Conservation (phyloP, 1,140 invertebrate species). For the Eurosta solidaginis region DNA sequence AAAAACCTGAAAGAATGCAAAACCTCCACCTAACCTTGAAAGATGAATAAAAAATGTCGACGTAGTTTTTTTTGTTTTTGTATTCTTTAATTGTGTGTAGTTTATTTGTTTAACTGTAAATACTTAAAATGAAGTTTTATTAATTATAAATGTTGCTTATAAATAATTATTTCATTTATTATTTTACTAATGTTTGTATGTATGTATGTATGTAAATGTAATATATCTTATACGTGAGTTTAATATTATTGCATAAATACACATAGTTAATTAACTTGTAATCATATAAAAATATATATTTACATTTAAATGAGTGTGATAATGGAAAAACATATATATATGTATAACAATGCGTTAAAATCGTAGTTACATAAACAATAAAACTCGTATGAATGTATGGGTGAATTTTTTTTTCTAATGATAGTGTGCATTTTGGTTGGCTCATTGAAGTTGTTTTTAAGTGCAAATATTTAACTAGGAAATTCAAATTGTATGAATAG, state of each 20-base stretch:
- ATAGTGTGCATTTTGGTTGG: neutral
- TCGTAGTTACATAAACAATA: too few species aligned
- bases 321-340: conserved; percentile 3
- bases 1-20: neutral
- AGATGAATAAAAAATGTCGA: neutral
- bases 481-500: neutral
- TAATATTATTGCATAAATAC: too few species aligned
- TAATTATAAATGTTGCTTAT: neutral
- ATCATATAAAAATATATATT: too few species aligned
- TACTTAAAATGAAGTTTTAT: conserved; percentile 1
- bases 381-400: too few species aligned
- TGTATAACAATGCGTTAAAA: neutral
- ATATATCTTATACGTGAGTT: too few species aligned
- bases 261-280: too few species aligned
- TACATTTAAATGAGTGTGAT: neutral
- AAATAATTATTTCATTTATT: conserved; percentile 10
- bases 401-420: too few species aligned
- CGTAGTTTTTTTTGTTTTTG: conserved; percentile 7
- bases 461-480: too few species aligned
- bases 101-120: conserved; percentile 11
- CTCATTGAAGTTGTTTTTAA: neutral
- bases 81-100: conserved; percentile 25
- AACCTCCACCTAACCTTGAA: neutral
- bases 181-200: neutral
- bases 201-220: too few species aligned